These are phyloP conservation scores for Potamarius usumacintae DNA, from an alignment of 2,113 vertebrate species.

Conservation along the genomic window DNA sequence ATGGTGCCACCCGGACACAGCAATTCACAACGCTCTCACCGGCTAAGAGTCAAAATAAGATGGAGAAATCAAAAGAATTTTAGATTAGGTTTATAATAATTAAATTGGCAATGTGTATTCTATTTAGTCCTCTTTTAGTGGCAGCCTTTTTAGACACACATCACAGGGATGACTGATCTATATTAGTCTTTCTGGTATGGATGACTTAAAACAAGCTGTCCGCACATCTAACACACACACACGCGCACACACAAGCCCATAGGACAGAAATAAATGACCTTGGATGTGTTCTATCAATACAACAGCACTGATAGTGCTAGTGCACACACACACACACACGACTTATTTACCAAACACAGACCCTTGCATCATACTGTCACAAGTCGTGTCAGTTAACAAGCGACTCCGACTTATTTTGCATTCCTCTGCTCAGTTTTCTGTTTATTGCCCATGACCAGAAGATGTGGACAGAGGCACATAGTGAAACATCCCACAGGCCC, in stretches of 20 bases:
- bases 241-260: slow-evolving; percentile 23
- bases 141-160: not conserved
- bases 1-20: not conserved
- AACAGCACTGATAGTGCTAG: slow-evolving; percentile 44
- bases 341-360: slow-evolving; percentile 27
- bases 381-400: slow-evolving; percentile 3
- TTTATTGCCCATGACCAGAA: slow-evolving; percentile 4
- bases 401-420: not conserved
- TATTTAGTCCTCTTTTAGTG: not conserved
- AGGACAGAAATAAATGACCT: slow-evolving; percentile 55
- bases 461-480: not conserved
- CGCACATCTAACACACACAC: slow-evolving; percentile 23
- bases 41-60: not conserved
- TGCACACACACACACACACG: slow-evolving; percentile 39
- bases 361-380: slow-evolving; percentile 35
- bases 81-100: not conserved
- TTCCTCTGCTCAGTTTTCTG: not conserved
- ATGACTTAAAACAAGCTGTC: slow-evolving; percentile 38
- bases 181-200: slow-evolving; percentile 30
- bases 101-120: not conserved
- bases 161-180: slow-evolving; percentile 31
- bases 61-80: not conserved
- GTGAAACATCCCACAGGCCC: slow-evolving; percentile 12
- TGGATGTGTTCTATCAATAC: slow-evolving; percentile 50
- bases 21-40: not conserved